A percentile compares a stretch with the other conserved stretches of the same genome.
These are phyloP conservation scores for Cladopsammia gracilis DNA, from an alignment of 64 coral and sea anemone genomes.

Conservation along the genomic window DNA sequence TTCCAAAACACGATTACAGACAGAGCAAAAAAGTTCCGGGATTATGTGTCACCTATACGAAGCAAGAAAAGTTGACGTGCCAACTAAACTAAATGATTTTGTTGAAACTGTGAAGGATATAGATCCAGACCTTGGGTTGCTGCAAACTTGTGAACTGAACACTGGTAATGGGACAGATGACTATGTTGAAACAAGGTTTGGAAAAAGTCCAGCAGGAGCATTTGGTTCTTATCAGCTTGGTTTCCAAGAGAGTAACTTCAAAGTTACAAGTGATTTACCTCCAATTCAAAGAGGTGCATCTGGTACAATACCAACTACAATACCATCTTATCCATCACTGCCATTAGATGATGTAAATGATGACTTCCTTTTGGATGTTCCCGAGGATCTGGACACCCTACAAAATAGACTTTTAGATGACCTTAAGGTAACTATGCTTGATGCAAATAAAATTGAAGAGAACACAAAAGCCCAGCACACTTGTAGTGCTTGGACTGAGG, in stretches of 20 bases:
- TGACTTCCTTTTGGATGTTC: no score
- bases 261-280: background rate
- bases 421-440: no score
- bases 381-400: background rate
- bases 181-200: no score
- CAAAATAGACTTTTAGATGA: constrained; percentile 23
- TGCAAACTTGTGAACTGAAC: background rate
- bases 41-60: background rate
- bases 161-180: background rate
- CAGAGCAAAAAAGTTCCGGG: background rate
- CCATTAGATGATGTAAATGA: background rate
- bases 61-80: background rate
- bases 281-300: background rate
- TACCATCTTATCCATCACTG: background rate
- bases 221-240: no score
- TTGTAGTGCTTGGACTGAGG: constrained; percentile 31
- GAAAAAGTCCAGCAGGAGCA: no score
- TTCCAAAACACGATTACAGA: no score
- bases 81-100: background rate
- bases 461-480: constrained; percentile 46
- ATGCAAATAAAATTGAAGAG: constrained; percentile 11
- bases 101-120: background rate
- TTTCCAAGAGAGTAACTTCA: background rate
- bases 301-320: background rate
- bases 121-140: background rate